Percentiles rank a stretch among this genome's conserved stretches.
These are phyloP conservation scores for Perithous albicinctus DNA, from an alignment of 2,888 invertebrate species.

Conservation along the genomic window DNA sequence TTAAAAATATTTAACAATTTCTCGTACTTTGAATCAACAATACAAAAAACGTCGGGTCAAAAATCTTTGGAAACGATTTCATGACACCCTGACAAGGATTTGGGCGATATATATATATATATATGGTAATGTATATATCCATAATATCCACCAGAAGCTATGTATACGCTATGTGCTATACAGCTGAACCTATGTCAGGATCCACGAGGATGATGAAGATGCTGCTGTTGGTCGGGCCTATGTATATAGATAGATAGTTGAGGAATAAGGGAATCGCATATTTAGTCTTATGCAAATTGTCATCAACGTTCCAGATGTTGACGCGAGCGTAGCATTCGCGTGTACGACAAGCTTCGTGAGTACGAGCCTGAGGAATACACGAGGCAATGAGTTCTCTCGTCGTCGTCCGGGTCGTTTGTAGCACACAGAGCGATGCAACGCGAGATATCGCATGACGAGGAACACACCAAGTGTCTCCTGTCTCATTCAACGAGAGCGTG, in stretches of 20 bases:
- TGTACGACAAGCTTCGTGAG: conserved; percentile 19
- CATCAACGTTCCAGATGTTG: conserved; percentile 70
- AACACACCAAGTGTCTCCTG: background rate
- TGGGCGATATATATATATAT: background rate
- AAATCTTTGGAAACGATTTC: too few relatives aligned
- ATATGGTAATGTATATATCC: conserved; percentile 5
- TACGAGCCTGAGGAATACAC: background rate
- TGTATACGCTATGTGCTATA: background rate
- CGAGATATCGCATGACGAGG: conserved; percentile 28
- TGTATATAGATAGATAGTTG: background rate
- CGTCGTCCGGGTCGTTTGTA: conserved; percentile 17
- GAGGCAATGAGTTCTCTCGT: conserved; percentile 37
- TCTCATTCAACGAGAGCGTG: conserved; percentile 3
- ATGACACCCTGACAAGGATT: too few relatives aligned
- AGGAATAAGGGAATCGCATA: conserved; percentile 64
- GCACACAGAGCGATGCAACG: conserved; percentile 12
- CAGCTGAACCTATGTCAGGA: background rate
- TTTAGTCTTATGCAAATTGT: conserved; percentile 67
- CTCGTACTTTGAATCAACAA: too few relatives aligned
- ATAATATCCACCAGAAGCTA: background rate
- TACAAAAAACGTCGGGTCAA: too few relatives aligned
- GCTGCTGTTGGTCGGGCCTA: background rate
- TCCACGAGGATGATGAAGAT: background rate
- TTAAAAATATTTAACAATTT: too few relatives aligned
- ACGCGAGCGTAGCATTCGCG: conserved; percentile 63